Evolutionary conservation across 2,888 invertebrate species (phyloP).

Genomic region (Torymus tubicola): DNA sequence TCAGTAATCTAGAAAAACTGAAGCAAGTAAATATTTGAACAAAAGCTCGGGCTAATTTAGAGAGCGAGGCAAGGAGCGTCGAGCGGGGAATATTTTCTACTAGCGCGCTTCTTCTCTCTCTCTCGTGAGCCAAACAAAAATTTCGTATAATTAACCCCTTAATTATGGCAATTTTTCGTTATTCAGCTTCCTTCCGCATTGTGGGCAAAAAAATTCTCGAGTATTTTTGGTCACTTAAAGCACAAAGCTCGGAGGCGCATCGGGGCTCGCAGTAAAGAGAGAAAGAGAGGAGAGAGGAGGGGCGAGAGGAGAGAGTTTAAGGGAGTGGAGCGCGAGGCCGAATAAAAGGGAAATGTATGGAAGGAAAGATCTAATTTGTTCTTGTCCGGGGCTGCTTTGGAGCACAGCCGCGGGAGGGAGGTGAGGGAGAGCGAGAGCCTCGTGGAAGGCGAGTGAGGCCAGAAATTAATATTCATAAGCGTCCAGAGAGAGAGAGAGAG

Average conservation of each 20-base stretch:
- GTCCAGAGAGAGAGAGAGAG: conserved; percentile 70
- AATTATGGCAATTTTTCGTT: conserved; percentile 60
- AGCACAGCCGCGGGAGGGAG: conserved; percentile 29
- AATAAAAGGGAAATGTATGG: conserved; percentile 76
- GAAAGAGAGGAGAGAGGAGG: conserved; percentile 46
- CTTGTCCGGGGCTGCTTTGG: conserved; percentile 73
- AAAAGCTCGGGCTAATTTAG: conserved; percentile 36
- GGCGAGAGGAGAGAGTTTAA: conserved; percentile 43
- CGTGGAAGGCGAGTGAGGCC: conserved; percentile 58
- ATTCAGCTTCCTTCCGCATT: conserved; percentile 57
- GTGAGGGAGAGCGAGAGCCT: conserved; percentile 53
- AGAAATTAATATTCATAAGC: conserved; percentile 77
- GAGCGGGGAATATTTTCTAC: conserved; percentile 18
- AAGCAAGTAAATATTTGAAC: conserved; percentile 46
- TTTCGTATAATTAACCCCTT: conserved; percentile 59
- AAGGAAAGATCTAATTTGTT: conserved; percentile 77
- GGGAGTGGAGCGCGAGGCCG: conserved; percentile 61
- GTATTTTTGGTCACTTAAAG: conserved; percentile 59
- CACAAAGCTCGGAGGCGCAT: conserved; percentile 58
- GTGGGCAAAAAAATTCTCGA: conserved; percentile 50
- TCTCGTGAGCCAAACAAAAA: conserved; percentile 47
- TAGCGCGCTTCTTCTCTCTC: not conserved
- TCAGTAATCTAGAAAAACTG: conserved; percentile 42
- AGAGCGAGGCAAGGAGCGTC: not conserved
- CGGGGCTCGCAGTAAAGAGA: conserved; percentile 35